phyloP scores from a whole-genome alignment of 2,113 vertebrate species.

The Chaetura pelagica region DNA sequence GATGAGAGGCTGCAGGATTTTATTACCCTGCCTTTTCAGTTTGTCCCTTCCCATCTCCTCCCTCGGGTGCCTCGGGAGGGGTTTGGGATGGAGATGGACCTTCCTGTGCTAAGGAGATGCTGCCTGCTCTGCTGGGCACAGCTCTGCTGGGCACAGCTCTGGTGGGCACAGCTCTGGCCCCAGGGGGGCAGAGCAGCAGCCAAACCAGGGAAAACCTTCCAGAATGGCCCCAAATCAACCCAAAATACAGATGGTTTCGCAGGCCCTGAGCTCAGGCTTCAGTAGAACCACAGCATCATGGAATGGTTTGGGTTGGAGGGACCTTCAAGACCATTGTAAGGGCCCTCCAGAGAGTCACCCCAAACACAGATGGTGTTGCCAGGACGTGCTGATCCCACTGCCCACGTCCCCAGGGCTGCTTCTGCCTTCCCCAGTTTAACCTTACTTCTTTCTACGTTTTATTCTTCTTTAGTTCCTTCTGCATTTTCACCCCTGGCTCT shows the following conservation, averaged over 20 bases:
- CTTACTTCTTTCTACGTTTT: neutral
- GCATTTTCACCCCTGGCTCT: neutral
- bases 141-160: no score
- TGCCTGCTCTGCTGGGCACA: neutral
- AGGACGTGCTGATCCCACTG: no score
- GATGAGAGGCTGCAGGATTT: slow-evolving; percentile 45
- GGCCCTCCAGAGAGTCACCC: no score
- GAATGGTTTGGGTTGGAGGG: no score
- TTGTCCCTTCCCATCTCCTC: slow-evolving; percentile 40
- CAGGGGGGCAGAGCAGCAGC: no score
- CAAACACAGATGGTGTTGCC: no score
- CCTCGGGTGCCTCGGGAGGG: neutral
- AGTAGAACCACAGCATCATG: no score
- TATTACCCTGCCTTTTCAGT: neutral
- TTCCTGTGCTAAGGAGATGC: neutral
- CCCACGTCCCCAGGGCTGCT: fast-evolving
- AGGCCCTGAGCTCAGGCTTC: neutral
- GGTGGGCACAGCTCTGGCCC: no score
- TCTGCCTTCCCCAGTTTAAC: neutral
- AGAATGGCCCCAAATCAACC: neutral
- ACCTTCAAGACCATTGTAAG: no score
- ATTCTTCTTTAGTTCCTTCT: neutral
- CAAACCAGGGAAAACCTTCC: neutral
- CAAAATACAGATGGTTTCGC: fast-evolving
- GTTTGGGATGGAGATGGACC: neutral